phyloP scores from a whole-genome alignment of 2,113 vertebrate genomes.

The Tachysurus vachellii region DNA sequence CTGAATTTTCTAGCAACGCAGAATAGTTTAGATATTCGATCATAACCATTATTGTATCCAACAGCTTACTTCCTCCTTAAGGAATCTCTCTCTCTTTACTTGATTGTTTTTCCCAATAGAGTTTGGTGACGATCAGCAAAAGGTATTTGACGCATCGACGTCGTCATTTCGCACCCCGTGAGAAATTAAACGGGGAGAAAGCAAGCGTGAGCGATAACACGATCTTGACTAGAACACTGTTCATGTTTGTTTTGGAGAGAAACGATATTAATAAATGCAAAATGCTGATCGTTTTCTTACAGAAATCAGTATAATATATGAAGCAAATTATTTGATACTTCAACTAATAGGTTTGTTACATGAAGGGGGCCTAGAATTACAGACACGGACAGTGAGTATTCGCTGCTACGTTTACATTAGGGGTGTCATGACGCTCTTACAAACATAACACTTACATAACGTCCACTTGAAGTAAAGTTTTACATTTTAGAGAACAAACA shows the following conservation, averaged over 20 bases:
- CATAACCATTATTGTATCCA: neutral
- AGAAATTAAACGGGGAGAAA: neutral
- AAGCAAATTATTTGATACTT: neutral
- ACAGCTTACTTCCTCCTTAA: neutral
- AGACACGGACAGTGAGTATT: too few relatives aligned
- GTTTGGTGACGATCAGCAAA: neutral
- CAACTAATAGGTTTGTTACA: too few relatives aligned
- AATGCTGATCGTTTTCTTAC: too few relatives aligned
- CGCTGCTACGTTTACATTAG: too few relatives aligned
- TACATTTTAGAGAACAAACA: neutral
- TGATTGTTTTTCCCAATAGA: neutral
- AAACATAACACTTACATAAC: too few relatives aligned
- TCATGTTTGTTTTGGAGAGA: neutral
- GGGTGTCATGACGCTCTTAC: too few relatives aligned
- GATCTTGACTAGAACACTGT: too few relatives aligned
- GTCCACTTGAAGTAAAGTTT: neutral
- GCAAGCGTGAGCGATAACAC: too few relatives aligned
- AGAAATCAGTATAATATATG: neutral
- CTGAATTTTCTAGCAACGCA: neutral
- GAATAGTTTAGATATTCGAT: neutral
- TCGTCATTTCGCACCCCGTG: neutral
- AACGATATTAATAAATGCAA: neutral
- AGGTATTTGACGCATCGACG: too few relatives aligned
- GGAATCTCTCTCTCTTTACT: neutral
- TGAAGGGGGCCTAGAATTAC: too few relatives aligned